These are phyloP conservation scores for Melanostoma scalare DNA, from an alignment of 2,888 invertebrate species.

Conservation along the genomic window DNA sequence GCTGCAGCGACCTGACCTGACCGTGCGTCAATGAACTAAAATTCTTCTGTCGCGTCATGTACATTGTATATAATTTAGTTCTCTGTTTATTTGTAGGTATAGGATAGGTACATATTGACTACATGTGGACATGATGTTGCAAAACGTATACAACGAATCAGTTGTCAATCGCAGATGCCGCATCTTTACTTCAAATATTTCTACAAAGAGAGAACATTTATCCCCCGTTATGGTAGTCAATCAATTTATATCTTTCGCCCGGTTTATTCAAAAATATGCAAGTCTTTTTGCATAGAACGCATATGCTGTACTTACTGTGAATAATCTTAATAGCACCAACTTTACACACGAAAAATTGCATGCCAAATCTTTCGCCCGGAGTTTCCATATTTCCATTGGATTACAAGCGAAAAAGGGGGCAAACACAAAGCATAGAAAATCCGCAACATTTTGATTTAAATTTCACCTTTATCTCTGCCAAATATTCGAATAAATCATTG, in stretches of 20 bases:
- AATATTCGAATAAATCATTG: constrained; percentile 71
- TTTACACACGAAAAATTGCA: constrained; percentile 46
- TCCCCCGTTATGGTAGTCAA: constrained; percentile 68
- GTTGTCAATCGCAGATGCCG: constrained; percentile 71
- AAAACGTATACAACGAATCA: constrained; percentile 62
- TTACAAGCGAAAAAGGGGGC: background rate
- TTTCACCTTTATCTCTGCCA: constrained; percentile 72
- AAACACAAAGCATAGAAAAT: constrained; percentile 31
- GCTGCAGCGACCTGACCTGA: constrained; percentile 15
- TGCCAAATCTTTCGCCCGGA: constrained; percentile 11
- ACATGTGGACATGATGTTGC: constrained; percentile 73
- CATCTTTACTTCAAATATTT: constrained; percentile 30
- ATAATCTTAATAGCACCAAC: constrained; percentile 41
- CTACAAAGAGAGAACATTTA: constrained; percentile 27
- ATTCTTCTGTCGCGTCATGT: constrained; percentile 19
- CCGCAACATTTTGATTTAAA: constrained; percentile 69
- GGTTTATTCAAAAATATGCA: constrained; percentile 66
- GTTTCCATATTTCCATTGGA: background rate
- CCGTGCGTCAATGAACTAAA: constrained; percentile 39
- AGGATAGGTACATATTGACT: constrained; percentile 44
- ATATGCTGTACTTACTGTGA: constrained; percentile 46
- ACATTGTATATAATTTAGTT: background rate
- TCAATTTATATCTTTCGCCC: constrained; percentile 66
- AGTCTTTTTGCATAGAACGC: constrained; percentile 60
- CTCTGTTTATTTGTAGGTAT: constrained; percentile 61